Evolutionary conservation across 1,140 invertebrate genomes (phyloP).

Genomic region (Euura lappo): DNA sequence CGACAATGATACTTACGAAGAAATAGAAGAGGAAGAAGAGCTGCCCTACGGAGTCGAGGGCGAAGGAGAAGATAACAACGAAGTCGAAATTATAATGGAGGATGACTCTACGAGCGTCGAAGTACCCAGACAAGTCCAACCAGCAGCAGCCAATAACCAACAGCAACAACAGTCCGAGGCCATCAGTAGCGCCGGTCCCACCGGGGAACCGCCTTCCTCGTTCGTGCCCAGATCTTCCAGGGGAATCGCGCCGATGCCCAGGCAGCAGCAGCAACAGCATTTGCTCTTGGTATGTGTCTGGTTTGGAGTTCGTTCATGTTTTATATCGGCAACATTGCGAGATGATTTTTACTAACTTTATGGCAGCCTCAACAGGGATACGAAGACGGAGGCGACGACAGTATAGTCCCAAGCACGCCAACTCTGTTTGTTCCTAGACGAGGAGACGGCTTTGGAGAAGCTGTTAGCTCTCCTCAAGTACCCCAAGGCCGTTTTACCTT

Average conservation of each 20-base stretch:
- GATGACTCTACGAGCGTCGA: slow-evolving; percentile 66
- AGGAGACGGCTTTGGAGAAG: slow-evolving; percentile 89
- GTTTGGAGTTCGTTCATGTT: slow-evolving; percentile 12
- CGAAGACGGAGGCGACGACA: slow-evolving; percentile 83
- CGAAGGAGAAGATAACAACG: slow-evolving; percentile 65
- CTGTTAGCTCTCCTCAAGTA: slow-evolving; percentile 87
- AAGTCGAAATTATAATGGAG: slow-evolving; percentile 68
- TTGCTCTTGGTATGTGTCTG: slow-evolving; percentile 51
- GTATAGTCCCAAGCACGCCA: slow-evolving; percentile 90
- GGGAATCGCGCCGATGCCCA: slow-evolving; percentile 52
- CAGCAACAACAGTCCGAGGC: slow-evolving; percentile 61
- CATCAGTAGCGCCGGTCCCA: slow-evolving; percentile 63
- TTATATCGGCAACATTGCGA: slow-evolving; percentile 34
- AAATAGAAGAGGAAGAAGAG: slow-evolving; percentile 64
- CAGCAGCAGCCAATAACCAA: slow-evolving; percentile 42
- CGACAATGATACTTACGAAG: slow-evolving; percentile 63
- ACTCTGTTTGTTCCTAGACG: slow-evolving; percentile 83
- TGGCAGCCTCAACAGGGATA: slow-evolving; percentile 58
- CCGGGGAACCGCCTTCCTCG: slow-evolving; percentile 58
- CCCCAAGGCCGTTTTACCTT: slow-evolving; percentile 78
- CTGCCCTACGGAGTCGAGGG: slow-evolving; percentile 59
- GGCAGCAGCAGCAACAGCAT: slow-evolving; percentile 55
- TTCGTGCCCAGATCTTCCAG: slow-evolving; percentile 53
- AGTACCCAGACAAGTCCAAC: slow-evolving; percentile 62
- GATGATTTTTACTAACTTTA: slow-evolving; percentile 35